Evolutionary conservation across 2,888 invertebrate genomes (phyloP).

Genomic region (Chrysolina haemoptera): DNA sequence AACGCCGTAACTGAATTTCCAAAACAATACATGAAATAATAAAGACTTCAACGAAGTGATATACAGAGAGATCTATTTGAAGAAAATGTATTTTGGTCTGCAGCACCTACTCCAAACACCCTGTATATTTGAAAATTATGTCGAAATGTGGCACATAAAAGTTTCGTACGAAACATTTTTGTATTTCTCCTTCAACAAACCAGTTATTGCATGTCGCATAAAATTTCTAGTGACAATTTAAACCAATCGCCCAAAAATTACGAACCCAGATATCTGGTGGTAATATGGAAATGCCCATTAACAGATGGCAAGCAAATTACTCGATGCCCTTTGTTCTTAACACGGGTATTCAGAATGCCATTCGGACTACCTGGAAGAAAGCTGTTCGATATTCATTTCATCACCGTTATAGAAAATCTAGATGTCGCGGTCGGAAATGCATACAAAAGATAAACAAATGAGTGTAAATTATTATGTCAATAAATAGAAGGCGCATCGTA

Average conservation of each 20-base stretch:
- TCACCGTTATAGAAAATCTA: neutral
- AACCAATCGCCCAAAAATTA: neutral
- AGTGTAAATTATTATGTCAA: constrained; percentile 40
- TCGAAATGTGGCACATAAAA: too few species aligned
- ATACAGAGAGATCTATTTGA: too few species aligned
- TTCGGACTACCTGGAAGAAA: constrained; percentile 21
- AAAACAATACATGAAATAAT: too few species aligned
- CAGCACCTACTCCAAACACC: too few species aligned
- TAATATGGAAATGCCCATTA: neutral
- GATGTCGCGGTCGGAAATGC: neutral
- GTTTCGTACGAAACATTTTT: too few species aligned
- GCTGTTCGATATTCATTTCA: constrained; percentile 12
- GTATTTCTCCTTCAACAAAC: too few species aligned
- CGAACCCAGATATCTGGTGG: neutral
- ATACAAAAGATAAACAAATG: constrained; percentile 26
- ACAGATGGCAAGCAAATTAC: neutral
- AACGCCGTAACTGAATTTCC: too few species aligned
- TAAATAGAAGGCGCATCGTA: constrained; percentile 32
- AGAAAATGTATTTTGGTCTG: too few species aligned
- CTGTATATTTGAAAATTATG: too few species aligned
- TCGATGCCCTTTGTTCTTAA: neutral
- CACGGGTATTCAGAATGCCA: neutral
- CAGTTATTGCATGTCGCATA: too few species aligned
- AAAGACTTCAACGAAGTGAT: too few species aligned
- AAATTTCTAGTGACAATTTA: too few species aligned